Base-by-base conservation (phyloP, 2,797 vertebrate genomes). In the Heterohyrax brucei region DNA sequence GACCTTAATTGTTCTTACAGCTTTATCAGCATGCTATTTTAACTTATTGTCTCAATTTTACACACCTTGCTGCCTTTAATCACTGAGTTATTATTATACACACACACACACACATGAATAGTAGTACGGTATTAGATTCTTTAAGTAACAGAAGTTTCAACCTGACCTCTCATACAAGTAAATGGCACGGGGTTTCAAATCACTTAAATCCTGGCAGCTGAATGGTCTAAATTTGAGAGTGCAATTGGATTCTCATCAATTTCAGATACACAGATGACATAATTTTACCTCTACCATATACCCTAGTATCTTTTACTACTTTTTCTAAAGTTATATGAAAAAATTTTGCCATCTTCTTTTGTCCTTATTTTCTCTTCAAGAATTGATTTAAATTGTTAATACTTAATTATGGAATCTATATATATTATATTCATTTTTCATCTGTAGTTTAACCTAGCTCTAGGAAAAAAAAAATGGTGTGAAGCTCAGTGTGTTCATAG, bases 41-140 rank as follows among this genome's bases (percentile, higher is more conserved):
- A 96, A 83, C 89, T 96, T 88, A 95, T 7, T 91, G 88, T 96
- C 78, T 93, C 85, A 46, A 95, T 92, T 89, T 95, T 62, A 94
- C 78, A 91, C 84, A 89, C 48, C 53, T 89, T 96, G 87, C 50
- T 94, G 62, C 30, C 72, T 39, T 91, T 93, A 95, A 85, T 64
- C 76, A 62, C 28, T 53, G n/a, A 92, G 26, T 94, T 87, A 28
- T 92, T 56, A 53, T 53, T 86, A 72, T 72, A 39, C 39, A 39
- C 39, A 39, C 39, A 39, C 39, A 39, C 39, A 39, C 39, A 39
- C 39, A 39, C 39, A 39, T 39, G 39, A 39, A 39, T 39, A 70
- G 46, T 44, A 90, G n/a, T 64, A 62, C 70, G 44, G 64, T 53
- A 76, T 46, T 89, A 33, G 68, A 39, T 50, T 85, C 77, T 87